A percentile compares a stretch with the other conserved stretches of the same genome.
Evolutionary conservation across 2,113 vertebrate genomes (phyloP).

Genomic region (Chlorodrepanis virens): DNA sequence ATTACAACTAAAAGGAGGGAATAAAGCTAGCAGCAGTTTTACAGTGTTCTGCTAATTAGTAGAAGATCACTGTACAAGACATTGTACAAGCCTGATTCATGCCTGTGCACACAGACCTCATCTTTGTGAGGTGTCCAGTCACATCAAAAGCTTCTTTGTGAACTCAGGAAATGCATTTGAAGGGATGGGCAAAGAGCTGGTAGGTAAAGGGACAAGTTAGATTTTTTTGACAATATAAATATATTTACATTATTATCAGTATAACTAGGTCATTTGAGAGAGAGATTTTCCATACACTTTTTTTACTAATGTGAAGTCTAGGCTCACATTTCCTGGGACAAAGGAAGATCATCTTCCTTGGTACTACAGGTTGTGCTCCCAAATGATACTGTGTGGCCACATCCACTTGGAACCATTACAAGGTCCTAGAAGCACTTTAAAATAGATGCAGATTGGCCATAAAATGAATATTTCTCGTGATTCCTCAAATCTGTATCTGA

Average conservation of each 20-base stretch:
- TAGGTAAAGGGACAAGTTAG: not conserved
- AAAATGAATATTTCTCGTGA: not conserved
- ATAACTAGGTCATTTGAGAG: not conserved
- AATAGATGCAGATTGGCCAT: not conserved
- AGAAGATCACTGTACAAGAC: not conserved
- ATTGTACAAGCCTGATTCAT: not conserved
- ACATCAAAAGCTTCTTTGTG: not conserved
- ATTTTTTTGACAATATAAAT: not conserved
- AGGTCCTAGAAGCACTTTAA: not conserved
- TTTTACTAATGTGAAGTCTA: not conserved
- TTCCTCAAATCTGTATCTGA: not conserved
- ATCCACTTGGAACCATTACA: not conserved
- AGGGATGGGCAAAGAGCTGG: not conserved
- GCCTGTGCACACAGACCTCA: not conserved
- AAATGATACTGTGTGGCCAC: accelerated
- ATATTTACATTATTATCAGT: not conserved
- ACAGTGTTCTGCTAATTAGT: not conserved
- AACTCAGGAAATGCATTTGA: not conserved
- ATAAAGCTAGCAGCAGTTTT: not conserved
- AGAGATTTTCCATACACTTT: not conserved
- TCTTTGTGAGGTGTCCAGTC: not conserved
- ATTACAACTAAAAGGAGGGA: constrained; percentile 27
- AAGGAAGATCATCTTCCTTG: not conserved
- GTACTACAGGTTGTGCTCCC: not conserved
- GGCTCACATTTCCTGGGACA: not conserved